phyloP scores from a whole-genome alignment of 2,797 vertebrate species.

The Pseudotriccus pelzelni region DNA sequence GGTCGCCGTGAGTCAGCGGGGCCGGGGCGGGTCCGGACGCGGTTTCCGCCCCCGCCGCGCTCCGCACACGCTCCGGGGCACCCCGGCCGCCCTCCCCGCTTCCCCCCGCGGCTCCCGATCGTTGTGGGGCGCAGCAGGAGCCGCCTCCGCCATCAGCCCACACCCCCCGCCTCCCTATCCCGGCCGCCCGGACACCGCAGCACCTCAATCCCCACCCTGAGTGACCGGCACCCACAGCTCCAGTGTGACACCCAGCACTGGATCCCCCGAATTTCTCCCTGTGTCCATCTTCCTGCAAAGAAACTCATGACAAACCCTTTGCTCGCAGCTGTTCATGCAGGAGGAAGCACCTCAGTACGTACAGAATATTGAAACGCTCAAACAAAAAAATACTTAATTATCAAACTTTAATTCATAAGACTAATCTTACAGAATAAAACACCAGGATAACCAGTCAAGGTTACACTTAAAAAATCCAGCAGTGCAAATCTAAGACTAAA shows the following conservation, averaged over 20 bases:
- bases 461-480: conserved; percentile 78
- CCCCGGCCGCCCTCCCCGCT: neutral
- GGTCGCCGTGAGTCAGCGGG: neutral
- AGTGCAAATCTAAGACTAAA: conserved; percentile 78
- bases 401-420: conserved; percentile 80
- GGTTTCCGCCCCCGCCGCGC: neutral
- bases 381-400: conserved; percentile 68
- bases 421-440: conserved; percentile 79
- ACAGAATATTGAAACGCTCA: neutral
- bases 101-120: no score
- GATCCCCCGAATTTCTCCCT: neutral
- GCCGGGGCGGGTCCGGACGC: neutral
- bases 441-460: conserved; percentile 75
- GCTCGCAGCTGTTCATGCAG: neutral
- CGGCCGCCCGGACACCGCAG: neutral
- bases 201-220: neutral
- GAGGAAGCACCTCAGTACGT: neutral
- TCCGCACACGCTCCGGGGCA: neutral
- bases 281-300: neutral
- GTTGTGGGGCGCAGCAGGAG: no score
- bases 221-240: neutral
- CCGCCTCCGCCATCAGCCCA: no score
- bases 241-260: fast-evolving
- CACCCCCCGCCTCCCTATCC: no score
- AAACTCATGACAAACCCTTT: neutral